Conservation (phyloP, 2,888 invertebrate species). For the Polia nebulosa region DNA sequence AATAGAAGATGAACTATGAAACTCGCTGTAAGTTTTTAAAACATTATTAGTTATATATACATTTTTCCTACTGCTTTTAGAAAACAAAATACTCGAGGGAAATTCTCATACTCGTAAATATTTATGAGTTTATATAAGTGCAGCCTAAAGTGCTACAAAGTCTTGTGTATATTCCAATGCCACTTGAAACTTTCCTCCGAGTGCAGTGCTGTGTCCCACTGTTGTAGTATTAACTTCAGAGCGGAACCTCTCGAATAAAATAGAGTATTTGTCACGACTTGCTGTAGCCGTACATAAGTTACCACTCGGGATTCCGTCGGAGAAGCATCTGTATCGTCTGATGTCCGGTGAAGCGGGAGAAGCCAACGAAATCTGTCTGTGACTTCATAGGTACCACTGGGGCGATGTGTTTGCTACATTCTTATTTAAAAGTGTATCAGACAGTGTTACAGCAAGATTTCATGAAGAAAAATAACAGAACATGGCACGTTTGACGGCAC, state of each 20-base stretch:
- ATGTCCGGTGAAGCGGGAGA: slow-evolving; percentile 3
- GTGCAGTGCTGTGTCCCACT: slow-evolving; percentile 5
- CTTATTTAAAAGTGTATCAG: background rate
- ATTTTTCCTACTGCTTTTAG: background rate
- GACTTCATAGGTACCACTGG: background rate
- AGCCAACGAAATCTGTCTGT: background rate
- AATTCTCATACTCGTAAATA: slow-evolving; percentile 24
- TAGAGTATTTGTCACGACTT: slow-evolving; percentile 7
- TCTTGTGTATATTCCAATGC: slow-evolving; percentile 19
- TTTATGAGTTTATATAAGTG: slow-evolving; percentile 11
- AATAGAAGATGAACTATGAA: no score
- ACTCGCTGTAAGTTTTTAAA: background rate
- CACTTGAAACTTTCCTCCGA: slow-evolving; percentile 12
- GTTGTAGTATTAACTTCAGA: slow-evolving; percentile 6
- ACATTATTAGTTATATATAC: background rate
- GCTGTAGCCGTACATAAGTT: slow-evolving; percentile 6
- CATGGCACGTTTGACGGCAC: no score
- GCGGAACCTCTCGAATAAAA: slow-evolving; percentile 7
- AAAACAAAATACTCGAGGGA: background rate
- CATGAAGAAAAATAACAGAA: background rate
- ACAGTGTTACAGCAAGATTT: background rate
- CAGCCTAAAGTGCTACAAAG: slow-evolving; percentile 23
- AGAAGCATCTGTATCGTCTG: slow-evolving; percentile 10
- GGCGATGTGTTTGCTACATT: background rate
- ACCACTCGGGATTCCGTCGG: slow-evolving; percentile 5